Evolutionary conservation across 2,113 vertebrate species (phyloP).

Genomic region (Mellivora capensis): DNA sequence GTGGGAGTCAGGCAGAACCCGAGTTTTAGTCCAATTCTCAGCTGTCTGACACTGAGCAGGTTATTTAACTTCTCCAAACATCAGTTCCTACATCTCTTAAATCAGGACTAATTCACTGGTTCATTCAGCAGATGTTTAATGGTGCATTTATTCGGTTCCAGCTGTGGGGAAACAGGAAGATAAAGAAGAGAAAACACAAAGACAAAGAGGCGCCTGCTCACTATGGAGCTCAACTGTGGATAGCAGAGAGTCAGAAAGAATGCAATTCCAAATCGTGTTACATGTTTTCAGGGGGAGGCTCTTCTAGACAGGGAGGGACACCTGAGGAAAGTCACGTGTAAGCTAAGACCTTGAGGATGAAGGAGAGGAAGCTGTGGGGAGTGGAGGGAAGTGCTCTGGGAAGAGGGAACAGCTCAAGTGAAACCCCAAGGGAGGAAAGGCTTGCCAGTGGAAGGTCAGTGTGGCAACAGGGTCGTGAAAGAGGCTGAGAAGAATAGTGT

Average conservation of each 20-base stretch:
- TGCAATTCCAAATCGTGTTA: neutral
- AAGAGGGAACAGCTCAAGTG: neutral
- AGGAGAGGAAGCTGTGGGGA: neutral
- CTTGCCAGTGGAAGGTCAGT: neutral
- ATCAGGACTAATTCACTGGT: neutral
- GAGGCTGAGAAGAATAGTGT: neutral
- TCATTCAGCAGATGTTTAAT: neutral
- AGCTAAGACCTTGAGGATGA: neutral
- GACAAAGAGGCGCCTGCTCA: neutral
- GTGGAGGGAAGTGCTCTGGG: neutral
- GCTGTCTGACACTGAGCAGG: neutral
- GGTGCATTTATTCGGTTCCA: neutral
- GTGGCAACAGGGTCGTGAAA: neutral
- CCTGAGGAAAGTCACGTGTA: neutral
- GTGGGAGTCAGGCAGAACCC: neutral
- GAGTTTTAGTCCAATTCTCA: neutral
- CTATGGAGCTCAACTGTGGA: neutral
- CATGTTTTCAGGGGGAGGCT: neutral
- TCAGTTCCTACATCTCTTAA: neutral
- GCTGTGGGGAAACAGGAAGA: neutral
- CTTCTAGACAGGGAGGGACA: neutral
- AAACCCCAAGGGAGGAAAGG: neutral
- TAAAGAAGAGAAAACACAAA: neutral
- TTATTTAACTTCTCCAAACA: neutral
- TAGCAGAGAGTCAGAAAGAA: neutral